phyloP scores from a whole-genome alignment of 1,140 invertebrate species.

The Dinoponera quadriceps region DNA sequence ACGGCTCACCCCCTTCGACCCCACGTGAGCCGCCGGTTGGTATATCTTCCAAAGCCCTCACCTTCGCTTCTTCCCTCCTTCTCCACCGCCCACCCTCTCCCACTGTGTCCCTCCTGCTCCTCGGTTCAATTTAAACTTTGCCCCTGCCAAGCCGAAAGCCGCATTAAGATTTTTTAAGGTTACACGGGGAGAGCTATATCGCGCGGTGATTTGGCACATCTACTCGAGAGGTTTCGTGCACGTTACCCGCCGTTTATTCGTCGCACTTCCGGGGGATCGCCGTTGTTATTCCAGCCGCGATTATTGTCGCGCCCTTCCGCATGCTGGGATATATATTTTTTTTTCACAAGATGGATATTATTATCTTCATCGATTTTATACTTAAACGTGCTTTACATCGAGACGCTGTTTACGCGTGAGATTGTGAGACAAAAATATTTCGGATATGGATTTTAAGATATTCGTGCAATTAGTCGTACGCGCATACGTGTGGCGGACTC shows the following conservation, averaged over 20 bases:
- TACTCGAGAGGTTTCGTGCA: conserved; percentile 59
- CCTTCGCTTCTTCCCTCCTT: conserved; percentile 67
- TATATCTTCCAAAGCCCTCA: conserved; percentile 80
- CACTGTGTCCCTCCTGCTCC: conserved; percentile 75
- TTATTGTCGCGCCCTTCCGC: conserved; percentile 18
- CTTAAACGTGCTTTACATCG: background rate
- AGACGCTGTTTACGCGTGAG: background rate
- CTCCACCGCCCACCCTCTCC: conserved; percentile 69
- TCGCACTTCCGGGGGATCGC: conserved; percentile 20
- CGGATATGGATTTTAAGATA: background rate
- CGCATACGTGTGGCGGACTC: conserved; percentile 51
- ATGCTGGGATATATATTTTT: no score
- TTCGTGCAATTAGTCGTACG: background rate
- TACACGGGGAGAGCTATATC: conserved; percentile 74
- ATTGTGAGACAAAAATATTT: background rate
- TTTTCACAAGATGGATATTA: background rate
- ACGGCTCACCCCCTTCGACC: conserved; percentile 75
- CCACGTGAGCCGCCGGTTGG: conserved; percentile 76
- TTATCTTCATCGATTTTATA: background rate
- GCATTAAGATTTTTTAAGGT: conserved; percentile 85
- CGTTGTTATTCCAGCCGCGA: conserved; percentile 8
- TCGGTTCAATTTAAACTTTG: conserved; percentile 85
- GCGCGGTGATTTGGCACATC: conserved; percentile 55
- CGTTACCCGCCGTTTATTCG: conserved; percentile 32
- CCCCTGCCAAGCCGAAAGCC: conserved; percentile 78